Base-by-base conservation (phyloP, 1,140 invertebrate species). In the Drosophila pandora region DNA sequence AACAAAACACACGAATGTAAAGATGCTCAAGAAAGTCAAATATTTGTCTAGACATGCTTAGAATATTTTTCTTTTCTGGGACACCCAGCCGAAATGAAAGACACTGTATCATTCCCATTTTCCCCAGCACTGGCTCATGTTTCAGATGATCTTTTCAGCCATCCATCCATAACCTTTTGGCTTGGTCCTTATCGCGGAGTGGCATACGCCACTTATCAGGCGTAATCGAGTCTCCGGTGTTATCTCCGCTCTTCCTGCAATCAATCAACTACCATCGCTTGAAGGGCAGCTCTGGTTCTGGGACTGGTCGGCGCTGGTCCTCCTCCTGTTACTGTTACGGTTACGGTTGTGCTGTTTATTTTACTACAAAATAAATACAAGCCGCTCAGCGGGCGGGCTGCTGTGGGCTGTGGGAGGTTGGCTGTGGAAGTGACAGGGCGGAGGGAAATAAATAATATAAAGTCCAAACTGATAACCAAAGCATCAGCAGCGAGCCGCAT, bases 391-490 rank as follows among this genome's bases (percentile, higher is more conserved):
- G 41, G 64, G 41, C 13, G 41, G 43, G 5, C 3, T 8, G 41
- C 34, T 3, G 6, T 28, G 25, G 32, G 32, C 32, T 9, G 32
- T 37, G 34, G 34, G 34, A 10, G 32, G 32, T 34, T 10, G 34
- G 10, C 34, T 37, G 34, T 23, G 32, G 32, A 10, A 34, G 22
- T 37, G 30, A 54, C 47, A 78, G 68, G 55, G 70, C 56, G 47
- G 25, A 55, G 47, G 54, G 53, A 73, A 85, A 87, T 82, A 88
- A 82, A 87, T 87, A 82, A 69, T 64, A 82, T 87, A 87, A 88
- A 87, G 83, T 88, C 70, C 78, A 88, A 71, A 65, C 79, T 87
- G 83, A 87, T 87, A 87, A 88, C 83, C 39, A 76, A 72, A 74
- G 65, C 52, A 76, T 28, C 34, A 47, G 62, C 49, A 56, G 25